Conservation (phyloP, 1,140 invertebrate species). For the Ceratina calcarata region DNA sequence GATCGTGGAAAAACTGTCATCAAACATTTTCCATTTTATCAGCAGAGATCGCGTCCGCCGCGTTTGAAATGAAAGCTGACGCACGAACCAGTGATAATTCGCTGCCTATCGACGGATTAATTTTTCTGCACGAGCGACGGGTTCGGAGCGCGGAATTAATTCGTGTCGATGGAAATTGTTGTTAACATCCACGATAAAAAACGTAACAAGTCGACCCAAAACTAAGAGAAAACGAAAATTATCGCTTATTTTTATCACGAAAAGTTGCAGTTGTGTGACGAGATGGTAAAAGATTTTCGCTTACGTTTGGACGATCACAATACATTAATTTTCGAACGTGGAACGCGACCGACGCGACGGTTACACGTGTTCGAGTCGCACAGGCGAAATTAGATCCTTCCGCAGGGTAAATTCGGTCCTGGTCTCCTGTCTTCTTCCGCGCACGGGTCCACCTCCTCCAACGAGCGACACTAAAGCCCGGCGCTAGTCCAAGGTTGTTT, state of each 20-base stretch:
- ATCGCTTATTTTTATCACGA: background rate
- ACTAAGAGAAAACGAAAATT: background rate
- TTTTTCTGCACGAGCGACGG: background rate
- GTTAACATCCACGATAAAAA: background rate
- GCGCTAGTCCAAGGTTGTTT: slow-evolving; percentile 21
- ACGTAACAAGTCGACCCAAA: background rate
- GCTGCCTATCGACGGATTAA: background rate
- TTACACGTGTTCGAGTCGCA: slow-evolving; percentile 32
- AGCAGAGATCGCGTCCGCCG: background rate
- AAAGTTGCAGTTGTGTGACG: background rate
- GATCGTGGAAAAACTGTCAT: background rate
- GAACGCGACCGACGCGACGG: slow-evolving; percentile 15
- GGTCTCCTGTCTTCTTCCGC: slow-evolving; percentile 30
- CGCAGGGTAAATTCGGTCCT: slow-evolving; percentile 39
- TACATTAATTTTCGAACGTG: slow-evolving; percentile 42
- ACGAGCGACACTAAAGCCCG: background rate
- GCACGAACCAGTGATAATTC: background rate
- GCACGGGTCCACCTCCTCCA: background rate
- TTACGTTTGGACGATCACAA: background rate
- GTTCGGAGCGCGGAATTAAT: background rate
- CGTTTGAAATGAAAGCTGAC: background rate
- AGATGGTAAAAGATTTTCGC: slow-evolving; percentile 1
- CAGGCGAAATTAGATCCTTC: slow-evolving; percentile 54
- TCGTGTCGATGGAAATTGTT: background rate
- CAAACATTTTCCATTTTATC: background rate